Evolutionary conservation across 2,113 vertebrate species (phyloP).

Genomic region (Chroicocephalus ridibundus): DNA sequence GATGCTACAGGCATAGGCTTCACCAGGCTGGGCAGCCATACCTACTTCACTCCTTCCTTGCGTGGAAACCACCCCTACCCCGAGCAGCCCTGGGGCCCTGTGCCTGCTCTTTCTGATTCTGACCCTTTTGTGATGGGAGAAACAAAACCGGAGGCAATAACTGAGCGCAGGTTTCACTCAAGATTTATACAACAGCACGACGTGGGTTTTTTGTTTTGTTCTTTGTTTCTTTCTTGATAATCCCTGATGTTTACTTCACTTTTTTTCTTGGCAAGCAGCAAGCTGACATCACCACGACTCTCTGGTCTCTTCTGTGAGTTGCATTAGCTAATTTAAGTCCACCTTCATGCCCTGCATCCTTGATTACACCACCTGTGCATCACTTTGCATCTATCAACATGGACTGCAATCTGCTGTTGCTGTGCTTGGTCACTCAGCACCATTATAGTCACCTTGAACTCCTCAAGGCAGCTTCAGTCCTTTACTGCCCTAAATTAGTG

Average conservation of each 20-base stretch:
- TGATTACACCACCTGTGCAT: neutral
- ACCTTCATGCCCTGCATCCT: accelerated
- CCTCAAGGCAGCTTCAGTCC: neutral
- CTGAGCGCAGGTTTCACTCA: neutral
- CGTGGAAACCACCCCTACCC: accelerated
- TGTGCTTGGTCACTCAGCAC: accelerated
- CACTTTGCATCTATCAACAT: neutral
- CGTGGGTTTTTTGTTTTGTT: neutral
- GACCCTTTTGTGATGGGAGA: neutral
- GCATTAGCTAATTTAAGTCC: neutral
- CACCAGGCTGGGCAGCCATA: neutral
- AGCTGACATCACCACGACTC: neutral
- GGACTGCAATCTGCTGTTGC: accelerated
- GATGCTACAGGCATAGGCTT: accelerated
- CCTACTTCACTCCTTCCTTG: neutral
- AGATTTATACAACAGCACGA: neutral
- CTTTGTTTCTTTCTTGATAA: conserved; percentile 18
- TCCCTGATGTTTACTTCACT: neutral
- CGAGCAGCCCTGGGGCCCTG: accelerated
- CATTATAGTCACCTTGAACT: neutral
- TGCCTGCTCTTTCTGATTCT: neutral
- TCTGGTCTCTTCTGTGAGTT: neutral
- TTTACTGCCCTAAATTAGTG: neutral
- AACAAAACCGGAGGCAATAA: neutral
- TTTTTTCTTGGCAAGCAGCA: neutral